These are phyloP conservation scores for Muraenolepis orangiensis DNA, from an alignment of 2,797 vertebrate genomes.

Conservation along the genomic window DNA sequence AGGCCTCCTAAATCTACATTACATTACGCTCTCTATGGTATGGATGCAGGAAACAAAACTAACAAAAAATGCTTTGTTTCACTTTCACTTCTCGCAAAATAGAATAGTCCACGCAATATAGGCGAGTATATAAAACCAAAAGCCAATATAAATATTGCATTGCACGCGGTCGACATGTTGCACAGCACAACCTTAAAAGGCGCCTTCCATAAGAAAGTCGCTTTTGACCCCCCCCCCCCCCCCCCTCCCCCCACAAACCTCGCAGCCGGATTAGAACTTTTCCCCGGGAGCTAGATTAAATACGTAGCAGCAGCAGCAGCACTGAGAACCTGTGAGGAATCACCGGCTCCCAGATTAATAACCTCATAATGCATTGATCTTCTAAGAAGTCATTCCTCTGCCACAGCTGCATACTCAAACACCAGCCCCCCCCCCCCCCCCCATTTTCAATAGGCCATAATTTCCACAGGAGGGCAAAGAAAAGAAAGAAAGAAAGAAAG, in stretches of 20 bases:
- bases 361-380: slow-evolving; percentile 69
- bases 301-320: slow-evolving; percentile 45
- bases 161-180: background rate
- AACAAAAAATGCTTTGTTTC: background rate
- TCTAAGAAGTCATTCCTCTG: slow-evolving; percentile 56
- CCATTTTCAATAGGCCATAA: slow-evolving; percentile 59
- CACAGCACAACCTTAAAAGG: background rate
- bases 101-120: background rate
- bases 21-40: background rate
- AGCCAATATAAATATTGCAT: background rate
- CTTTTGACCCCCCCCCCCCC: background rate
- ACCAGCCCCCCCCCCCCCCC: slow-evolving; percentile 33
- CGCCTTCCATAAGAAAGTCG: background rate
- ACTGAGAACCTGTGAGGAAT: slow-evolving; percentile 60
- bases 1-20: background rate
- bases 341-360: slow-evolving; percentile 62
- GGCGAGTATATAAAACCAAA: background rate
- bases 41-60: background rate
- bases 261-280: background rate
- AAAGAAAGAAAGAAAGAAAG: slow-evolving; percentile 27
- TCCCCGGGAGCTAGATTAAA: slow-evolving; percentile 53
- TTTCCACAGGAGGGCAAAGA: slow-evolving; percentile 34
- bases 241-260: background rate
- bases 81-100: background rate
- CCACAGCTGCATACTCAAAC: slow-evolving; percentile 58